Base-by-base conservation (phyloP, 2,888 invertebrate species). In the Andrena trimmerana region DNA sequence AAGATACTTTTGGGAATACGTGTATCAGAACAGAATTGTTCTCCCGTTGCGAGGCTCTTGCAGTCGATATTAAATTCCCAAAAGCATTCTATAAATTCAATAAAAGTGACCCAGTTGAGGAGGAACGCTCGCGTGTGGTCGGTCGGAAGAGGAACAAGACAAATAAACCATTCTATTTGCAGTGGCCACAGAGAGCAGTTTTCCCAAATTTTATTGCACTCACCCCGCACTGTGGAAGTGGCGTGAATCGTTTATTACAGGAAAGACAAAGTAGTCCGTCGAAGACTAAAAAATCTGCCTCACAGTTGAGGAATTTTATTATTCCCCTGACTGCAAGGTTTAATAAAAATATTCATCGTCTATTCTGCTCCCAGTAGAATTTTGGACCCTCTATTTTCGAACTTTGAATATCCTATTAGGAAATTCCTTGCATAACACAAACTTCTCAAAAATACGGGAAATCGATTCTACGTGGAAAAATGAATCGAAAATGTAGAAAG, bases 91-190 rank as follows among this genome's bases (percentile, higher is more conserved):
- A 42, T 54, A 74, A 67, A 74, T 67, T 68, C 74, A 67, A 70
- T 78, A 78, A 78, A 78, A 67, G 13, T 42, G 78, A 78, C 67
- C 78, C 66, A 67, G 74, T 78, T 78, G 27, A 63, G 42, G n/a
- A 29, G 36, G 27, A 60, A 67, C 50, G 2, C 10, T 20, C 50
- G 24, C 27, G 10, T 10, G 70, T 36, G 50, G 27, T 36, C 16
- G 27, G 24, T 52, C 52, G 54, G 63, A 71, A 76, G 31, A 50
- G 33, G 48, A 74, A 42, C 62, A 27, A 63, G 66, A 36, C 59
- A 60, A 74, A 67, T 66, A 62, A 71, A 31, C 29, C 13, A 29
- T 20, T n/a, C 16, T 60, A 33, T 13, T 48, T 36, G 31, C 4
- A 16, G 2, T 16, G 33, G 31, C 33, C 29, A 20, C 1, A n/a